phyloP scores from a whole-genome alignment of 2,113 vertebrate species.

The Microtus richardsoni region DNA sequence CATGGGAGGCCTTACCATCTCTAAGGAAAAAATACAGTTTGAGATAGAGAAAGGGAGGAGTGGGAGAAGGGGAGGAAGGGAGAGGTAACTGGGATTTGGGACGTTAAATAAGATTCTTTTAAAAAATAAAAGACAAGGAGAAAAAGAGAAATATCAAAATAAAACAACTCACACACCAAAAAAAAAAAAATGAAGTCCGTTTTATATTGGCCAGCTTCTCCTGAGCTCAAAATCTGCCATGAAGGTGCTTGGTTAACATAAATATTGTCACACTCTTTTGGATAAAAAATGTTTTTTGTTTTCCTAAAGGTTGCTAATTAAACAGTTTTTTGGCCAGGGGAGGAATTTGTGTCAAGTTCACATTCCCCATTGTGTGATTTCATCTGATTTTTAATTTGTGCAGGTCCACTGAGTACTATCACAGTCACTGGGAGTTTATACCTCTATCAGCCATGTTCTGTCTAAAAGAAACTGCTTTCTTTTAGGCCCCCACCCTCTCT shows the following conservation, averaged over 20 bases:
- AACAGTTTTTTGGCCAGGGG: neutral
- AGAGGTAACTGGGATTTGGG: too few species aligned
- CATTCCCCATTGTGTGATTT: neutral
- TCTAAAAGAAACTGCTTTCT: neutral
- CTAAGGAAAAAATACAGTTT: too few species aligned
- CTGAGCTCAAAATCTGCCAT: neutral
- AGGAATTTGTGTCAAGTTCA: neutral
- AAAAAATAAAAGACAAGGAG: too few species aligned
- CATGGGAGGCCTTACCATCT: too few species aligned
- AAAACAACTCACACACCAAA: neutral
- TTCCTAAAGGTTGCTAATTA: neutral
- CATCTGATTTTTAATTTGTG: neutral
- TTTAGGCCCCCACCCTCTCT: neutral
- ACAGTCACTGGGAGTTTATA: neutral
- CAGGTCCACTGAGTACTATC: too few species aligned
- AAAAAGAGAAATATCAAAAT: neutral
- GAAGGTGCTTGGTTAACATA: neutral
- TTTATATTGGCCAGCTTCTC: neutral
- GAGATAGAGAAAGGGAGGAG: too few species aligned
- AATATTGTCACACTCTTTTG: neutral
- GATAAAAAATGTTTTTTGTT: neutral
- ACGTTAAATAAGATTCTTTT: too few species aligned
- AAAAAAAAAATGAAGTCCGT: neutral
- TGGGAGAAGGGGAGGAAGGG: too few species aligned
- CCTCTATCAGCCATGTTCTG: neutral